These are phyloP conservation scores for Orthosia incerta DNA, from an alignment of 2,888 invertebrate genomes.

Conservation along the genomic window DNA sequence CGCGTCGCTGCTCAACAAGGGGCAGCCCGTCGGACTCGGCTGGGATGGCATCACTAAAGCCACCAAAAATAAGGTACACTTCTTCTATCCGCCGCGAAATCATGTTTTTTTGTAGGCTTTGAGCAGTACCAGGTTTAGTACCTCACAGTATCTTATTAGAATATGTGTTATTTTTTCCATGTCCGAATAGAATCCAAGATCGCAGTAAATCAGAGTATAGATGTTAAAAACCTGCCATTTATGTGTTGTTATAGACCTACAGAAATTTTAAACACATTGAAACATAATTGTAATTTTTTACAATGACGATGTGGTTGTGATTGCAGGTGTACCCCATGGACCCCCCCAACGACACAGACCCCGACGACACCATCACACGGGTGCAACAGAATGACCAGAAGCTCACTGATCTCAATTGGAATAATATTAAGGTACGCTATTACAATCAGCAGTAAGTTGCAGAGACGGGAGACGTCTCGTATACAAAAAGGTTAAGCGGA, in stretches of 20 bases:
- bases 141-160: too few relatives aligned
- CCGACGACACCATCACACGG: conserved; percentile 97
- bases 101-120: too few relatives aligned
- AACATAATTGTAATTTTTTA: too few relatives aligned
- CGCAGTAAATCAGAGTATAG: not conserved
- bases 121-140: too few relatives aligned
- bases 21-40: conserved; percentile 96
- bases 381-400: conserved; percentile 97
- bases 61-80: conserved; percentile 94
- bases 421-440: conserved; percentile 97
- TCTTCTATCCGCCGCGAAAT: too few relatives aligned
- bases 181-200: not conserved
- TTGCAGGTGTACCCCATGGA: conserved; percentile 95
- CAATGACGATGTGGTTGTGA: not conserved
- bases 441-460: too few relatives aligned
- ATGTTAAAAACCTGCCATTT: not conserved
- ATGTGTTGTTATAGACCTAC: too few relatives aligned
- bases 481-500: not conserved
- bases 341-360: conserved; percentile 99
- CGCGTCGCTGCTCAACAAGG: conserved; percentile 98
- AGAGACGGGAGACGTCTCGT: too few relatives aligned
- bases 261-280: not conserved
- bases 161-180: too few relatives aligned
- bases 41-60: conserved; percentile 99
- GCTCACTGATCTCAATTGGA: conserved; percentile 98